A percentile compares a stretch with the other conserved stretches of the same genome.
phyloP scores from a whole-genome alignment of 2,888 invertebrate species.

The Heliconius ismenius region DNA sequence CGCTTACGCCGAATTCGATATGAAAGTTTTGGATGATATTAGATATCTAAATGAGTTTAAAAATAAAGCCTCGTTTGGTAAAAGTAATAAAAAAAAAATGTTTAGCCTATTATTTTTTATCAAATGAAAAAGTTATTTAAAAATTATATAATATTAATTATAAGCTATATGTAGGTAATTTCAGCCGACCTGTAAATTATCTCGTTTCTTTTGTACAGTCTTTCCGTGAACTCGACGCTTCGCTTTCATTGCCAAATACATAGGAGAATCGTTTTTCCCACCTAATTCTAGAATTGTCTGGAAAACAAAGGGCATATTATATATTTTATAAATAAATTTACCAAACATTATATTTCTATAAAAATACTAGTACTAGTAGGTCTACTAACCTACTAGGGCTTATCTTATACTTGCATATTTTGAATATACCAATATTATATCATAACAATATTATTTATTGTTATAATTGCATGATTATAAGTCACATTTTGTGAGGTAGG shows the following conservation, averaged over 20 bases:
- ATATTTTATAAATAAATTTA: not conserved
- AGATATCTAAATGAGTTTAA: too few relatives aligned
- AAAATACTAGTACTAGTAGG: too few relatives aligned
- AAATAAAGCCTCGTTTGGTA: too few relatives aligned
- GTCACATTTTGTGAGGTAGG: too few relatives aligned
- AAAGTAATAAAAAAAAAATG: too few relatives aligned
- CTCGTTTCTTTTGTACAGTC: constrained; percentile 79
- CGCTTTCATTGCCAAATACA: constrained; percentile 92
- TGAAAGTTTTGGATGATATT: not conserved
- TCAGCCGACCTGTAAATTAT: constrained; percentile 48
- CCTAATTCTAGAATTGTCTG: constrained; percentile 97
- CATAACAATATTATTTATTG: too few relatives aligned
- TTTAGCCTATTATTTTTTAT: too few relatives aligned
- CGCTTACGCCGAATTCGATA: not conserved
- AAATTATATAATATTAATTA: not conserved
- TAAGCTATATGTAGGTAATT: not conserved
- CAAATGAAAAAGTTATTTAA: not conserved
- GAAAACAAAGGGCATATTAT: constrained; percentile 35
- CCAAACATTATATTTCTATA: constrained; percentile 31
- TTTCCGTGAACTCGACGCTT: constrained; percentile 87
- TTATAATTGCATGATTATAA: too few relatives aligned
- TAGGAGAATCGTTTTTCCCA: constrained; percentile 88
- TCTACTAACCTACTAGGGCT: too few relatives aligned
- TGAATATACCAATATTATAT: too few relatives aligned
- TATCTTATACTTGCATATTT: too few relatives aligned